Percentiles rank a stretch among this genome's conserved stretches.
phyloP scores from a whole-genome alignment of 2,888 invertebrate genomes.

The Molanna angustata region DNA sequence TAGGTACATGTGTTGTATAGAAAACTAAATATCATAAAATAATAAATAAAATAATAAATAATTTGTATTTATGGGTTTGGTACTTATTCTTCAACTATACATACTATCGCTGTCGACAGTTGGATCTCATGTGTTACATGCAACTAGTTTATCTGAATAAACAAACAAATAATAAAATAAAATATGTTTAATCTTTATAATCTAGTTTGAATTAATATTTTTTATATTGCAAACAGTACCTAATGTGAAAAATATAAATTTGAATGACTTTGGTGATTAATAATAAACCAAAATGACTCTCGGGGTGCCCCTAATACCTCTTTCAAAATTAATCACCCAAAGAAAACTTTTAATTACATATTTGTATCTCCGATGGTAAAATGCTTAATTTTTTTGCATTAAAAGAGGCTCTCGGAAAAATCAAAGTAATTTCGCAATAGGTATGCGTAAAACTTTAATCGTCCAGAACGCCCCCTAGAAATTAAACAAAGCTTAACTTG shows the following conservation, averaged over 20 bases:
- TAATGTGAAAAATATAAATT: constrained; percentile 10
- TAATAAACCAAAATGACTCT: constrained; percentile 20
- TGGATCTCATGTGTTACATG: no score
- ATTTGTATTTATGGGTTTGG: no score
- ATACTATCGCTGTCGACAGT: no score
- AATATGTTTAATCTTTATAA: no score
- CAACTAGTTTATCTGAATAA: no score
- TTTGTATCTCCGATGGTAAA: constrained; percentile 25
- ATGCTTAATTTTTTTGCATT: constrained; percentile 28
- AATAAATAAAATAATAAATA: no score
- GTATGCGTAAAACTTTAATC: constrained; percentile 61
- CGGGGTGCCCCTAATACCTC: constrained; percentile 20
- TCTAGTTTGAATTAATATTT: background rate
- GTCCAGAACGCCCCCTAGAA: constrained; percentile 59
- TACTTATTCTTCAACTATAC: no score
- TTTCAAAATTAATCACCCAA: constrained; percentile 31
- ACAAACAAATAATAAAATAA: no score
- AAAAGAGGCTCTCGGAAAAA: constrained; percentile 24
- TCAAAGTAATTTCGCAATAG: constrained; percentile 60
- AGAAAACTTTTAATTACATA: constrained; percentile 32
- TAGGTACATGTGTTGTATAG: no score
- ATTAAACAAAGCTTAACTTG: constrained; percentile 57
- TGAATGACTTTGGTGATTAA: constrained; percentile 19
- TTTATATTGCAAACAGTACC: no score
- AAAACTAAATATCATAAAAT: no score